These are phyloP conservation scores for Iphiclides podalirius DNA, from an alignment of 2,888 invertebrate species.

Conservation along the genomic window DNA sequence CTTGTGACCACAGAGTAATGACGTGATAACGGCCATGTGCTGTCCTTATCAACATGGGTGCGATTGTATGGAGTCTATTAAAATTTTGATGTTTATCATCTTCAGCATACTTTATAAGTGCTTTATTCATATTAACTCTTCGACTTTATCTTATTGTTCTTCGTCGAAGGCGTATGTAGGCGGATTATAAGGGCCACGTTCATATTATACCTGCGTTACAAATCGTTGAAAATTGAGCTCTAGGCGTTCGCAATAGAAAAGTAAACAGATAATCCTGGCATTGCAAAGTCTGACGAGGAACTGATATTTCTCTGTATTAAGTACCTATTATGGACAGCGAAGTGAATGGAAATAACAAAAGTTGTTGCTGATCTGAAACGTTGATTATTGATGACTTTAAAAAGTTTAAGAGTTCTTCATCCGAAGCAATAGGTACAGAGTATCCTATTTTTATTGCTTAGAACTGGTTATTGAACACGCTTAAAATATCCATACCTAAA, in stretches of 20 bases:
- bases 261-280: neutral
- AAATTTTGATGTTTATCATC: conserved; percentile 2
- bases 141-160: conserved; percentile 16
- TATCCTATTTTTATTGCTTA: too few relatives aligned
- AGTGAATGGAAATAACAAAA: neutral
- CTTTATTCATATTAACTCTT: conserved; percentile 14
- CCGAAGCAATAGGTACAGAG: too few relatives aligned
- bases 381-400: too few relatives aligned
- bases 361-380: too few relatives aligned
- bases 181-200: conserved; percentile 5
- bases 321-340: neutral
- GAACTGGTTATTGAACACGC: too few relatives aligned
- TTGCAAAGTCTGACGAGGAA: conserved; percentile 5
- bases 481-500: too few relatives aligned
- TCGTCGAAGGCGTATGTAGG: conserved; percentile 8
- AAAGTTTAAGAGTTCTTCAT: too few relatives aligned
- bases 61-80: neutral
- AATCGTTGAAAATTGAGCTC: neutral
- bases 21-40: conserved; percentile 20
- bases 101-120: conserved; percentile 1
- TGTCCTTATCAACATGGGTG: conserved; percentile 6
- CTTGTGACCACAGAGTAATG: conserved; percentile 4
- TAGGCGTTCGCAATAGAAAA: neutral
- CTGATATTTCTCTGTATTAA: conserved; percentile 8
- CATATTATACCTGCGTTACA: neutral